A percentile compares a stretch with the other conserved stretches of the same genome.
phyloP scores from a whole-genome alignment of 1,140 invertebrate genomes.

The Drosophila novamexicana region DNA sequence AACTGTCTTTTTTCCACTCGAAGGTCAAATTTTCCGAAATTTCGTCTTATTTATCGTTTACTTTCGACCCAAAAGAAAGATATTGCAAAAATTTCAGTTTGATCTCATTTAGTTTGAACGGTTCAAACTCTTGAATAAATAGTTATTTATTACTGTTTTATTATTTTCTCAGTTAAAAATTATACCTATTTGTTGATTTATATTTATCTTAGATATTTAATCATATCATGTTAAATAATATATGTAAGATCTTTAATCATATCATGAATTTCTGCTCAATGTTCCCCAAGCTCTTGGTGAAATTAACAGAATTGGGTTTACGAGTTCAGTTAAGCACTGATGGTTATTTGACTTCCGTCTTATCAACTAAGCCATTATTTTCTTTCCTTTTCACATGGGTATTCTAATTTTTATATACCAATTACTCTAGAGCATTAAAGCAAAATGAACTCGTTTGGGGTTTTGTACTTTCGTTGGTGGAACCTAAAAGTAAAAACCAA shows the following conservation, averaged over 20 bases:
- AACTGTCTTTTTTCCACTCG: too few relatives aligned
- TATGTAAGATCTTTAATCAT: background rate
- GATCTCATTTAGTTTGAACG: too few relatives aligned
- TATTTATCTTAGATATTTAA: background rate
- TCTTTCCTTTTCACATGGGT: conserved; percentile 16
- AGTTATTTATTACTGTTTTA: too few relatives aligned
- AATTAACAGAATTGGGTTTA: conserved; percentile 20
- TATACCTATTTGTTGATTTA: too few relatives aligned
- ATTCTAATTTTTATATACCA: conserved; percentile 42
- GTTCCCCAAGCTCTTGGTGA: background rate
- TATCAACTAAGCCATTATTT: conserved; percentile 30
- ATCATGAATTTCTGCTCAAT: background rate
- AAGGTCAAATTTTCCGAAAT: too few relatives aligned
- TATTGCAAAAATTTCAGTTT: too few relatives aligned
- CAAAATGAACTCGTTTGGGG: conserved; percentile 34
- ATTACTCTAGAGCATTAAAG: conserved; percentile 29
- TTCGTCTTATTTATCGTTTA: too few relatives aligned
- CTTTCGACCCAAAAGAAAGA: too few relatives aligned
- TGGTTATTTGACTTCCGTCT: conserved; percentile 27
- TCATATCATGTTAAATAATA: background rate
- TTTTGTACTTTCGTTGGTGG: conserved; percentile 62
- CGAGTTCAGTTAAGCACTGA: conserved; percentile 13
- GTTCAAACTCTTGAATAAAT: too few relatives aligned
- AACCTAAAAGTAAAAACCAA: conserved; percentile 65
- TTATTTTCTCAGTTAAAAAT: too few relatives aligned